Evolutionary conservation across 2,888 invertebrate genomes (phyloP), one percentile per base, ranked within the genome.

Genomic region (Suillia variegata): DNA sequence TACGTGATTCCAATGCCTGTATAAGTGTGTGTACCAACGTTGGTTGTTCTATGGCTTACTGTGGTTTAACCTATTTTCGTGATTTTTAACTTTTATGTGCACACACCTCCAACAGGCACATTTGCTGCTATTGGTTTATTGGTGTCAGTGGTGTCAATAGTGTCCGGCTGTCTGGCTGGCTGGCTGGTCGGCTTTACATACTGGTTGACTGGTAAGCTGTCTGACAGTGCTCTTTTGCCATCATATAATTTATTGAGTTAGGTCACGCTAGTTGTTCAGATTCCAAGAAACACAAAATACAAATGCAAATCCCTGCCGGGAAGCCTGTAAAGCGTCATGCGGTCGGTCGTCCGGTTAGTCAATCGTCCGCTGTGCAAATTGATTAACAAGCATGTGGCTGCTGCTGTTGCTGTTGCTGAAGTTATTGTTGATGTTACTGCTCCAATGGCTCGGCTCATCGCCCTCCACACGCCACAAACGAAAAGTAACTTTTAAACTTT

Each of bases 51-150:
- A 65, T 61, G 67, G 72, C 70, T 73, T 74, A 74, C 69, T 72
- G 70, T 68, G 67, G 71, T 67, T 66, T 49, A 57, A 58, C 56
- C 54, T 51, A 59, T 62, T 57, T 60, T 65, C 61, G 64, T 65
- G 70, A 57, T 72, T 70, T 71, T 64, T 67, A 73, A 74, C 68
- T 71, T 72, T 69, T 59, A 55, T 58, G 62, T 68, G 5, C 10
- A 26, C n/a, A n/a, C 26, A 6, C 26, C 26, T 26, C 10, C 26
- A 5, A 26, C 26, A 26, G 5, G 26, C n/a, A n/a, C n/a, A n/a
- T 26, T 26, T 26, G 26, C 10, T 26, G 26, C n/a, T 15, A 15
- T 34, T 26, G 4, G 47, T 48, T 55, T 55, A 47, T 69, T 61
- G 56, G 48, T 58, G 22, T 15, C n/a, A 24, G 17, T 50, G n/a